These are phyloP conservation scores for Aphaenogaster ashmeadi DNA, from an alignment of 1,140 invertebrate genomes.

Conservation along the genomic window DNA sequence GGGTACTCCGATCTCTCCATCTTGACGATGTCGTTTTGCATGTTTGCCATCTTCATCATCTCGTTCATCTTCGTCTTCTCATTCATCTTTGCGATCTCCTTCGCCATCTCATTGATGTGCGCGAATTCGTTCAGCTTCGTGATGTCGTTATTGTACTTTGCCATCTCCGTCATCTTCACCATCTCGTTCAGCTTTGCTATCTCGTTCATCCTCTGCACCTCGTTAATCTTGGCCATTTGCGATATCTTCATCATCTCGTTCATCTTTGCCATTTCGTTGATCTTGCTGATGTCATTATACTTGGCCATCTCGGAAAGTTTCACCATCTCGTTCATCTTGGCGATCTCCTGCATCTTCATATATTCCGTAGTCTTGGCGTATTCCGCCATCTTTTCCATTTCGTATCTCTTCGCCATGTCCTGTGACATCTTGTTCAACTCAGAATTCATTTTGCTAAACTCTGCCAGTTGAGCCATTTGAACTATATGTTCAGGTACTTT, in stretches of 20 bases:
- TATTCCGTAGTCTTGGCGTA: slow-evolving; percentile 85
- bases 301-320: slow-evolving; percentile 86
- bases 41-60: slow-evolving; percentile 86
- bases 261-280: slow-evolving; percentile 82
- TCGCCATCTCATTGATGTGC: slow-evolving; percentile 86
- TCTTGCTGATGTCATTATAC: slow-evolving; percentile 85
- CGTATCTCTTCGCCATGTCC: slow-evolving; percentile 85
- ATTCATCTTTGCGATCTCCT: slow-evolving; percentile 86
- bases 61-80: slow-evolving; percentile 87
- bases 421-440: slow-evolving; percentile 86
- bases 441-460: slow-evolving; percentile 85
- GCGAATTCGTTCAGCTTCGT: slow-evolving; percentile 84
- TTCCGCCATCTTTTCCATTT: slow-evolving; percentile 86
- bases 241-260: slow-evolving; percentile 87
- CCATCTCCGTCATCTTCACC: slow-evolving; percentile 87
- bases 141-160: slow-evolving; percentile 85
- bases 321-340: slow-evolving; percentile 86
- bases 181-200: slow-evolving; percentile 86
- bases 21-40: slow-evolving; percentile 85
- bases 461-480: slow-evolving; percentile 86
- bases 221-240: slow-evolving; percentile 81
- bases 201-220: slow-evolving; percentile 86
- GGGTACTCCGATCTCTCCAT: slow-evolving; percentile 82
- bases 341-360: slow-evolving; percentile 85
- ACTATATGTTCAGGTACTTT: slow-evolving; percentile 87